Evolutionary conservation across 2,113 vertebrate genomes (phyloP).

Genomic region (Elaphurus davidianus): DNA sequence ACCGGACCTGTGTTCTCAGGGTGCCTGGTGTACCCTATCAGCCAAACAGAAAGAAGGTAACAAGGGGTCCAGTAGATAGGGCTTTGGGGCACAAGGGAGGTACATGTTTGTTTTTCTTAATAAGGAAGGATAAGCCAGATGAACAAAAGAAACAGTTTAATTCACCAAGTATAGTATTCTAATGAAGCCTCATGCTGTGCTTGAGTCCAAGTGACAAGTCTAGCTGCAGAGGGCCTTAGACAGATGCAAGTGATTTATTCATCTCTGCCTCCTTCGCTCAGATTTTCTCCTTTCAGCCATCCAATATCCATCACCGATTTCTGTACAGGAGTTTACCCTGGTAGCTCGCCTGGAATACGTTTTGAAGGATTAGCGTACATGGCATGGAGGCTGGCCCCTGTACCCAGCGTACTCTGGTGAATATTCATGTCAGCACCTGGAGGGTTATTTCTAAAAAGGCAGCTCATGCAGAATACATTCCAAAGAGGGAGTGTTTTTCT

Average conservation of each 20-base stretch:
- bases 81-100: not conserved
- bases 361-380: slow-evolving; percentile 69
- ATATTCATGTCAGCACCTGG: slow-evolving; percentile 75
- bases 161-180: slow-evolving; percentile 46
- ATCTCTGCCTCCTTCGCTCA: slow-evolving; percentile 58
- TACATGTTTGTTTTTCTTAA: slow-evolving; percentile 57
- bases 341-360: slow-evolving; percentile 68
- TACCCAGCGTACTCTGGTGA: slow-evolving; percentile 63
- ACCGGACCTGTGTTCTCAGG: not conserved
- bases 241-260: not conserved
- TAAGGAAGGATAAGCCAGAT: slow-evolving; percentile 31
- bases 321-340: slow-evolving; percentile 43
- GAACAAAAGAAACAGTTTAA: slow-evolving; percentile 41
- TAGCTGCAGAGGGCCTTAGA: slow-evolving; percentile 23
- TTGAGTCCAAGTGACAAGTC: slow-evolving; percentile 35
- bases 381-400: slow-evolving; percentile 50
- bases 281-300: slow-evolving; percentile 51
- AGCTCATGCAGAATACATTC: slow-evolving; percentile 66
- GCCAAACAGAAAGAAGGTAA: not conserved
- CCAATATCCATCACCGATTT: slow-evolving; percentile 47
- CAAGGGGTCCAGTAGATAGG: not conserved
- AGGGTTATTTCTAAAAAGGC: slow-evolving; percentile 60
- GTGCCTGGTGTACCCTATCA: not conserved
- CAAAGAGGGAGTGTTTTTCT: slow-evolving; percentile 3
- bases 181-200: slow-evolving; percentile 53